A percentile compares a stretch with the other conserved stretches of the same genome.
Evolutionary conservation across 2,888 invertebrate genomes (phyloP).

Genomic region (Drosophila vallismaia): DNA sequence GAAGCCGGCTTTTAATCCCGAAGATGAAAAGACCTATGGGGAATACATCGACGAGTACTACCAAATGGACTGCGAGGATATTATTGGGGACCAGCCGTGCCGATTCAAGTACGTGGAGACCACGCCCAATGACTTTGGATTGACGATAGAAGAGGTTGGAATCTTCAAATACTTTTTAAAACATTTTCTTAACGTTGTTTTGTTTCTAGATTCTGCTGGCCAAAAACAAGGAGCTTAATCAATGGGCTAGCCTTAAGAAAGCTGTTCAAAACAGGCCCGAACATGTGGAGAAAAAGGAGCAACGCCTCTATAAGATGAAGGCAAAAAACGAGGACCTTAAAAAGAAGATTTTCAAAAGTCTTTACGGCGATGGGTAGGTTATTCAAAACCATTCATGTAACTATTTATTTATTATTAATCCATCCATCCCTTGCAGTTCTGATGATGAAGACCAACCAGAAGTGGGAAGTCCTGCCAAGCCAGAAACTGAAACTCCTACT

Average conservation of each 20-base stretch:
- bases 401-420: accelerated
- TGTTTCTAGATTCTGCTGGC: slow-evolving; percentile 91
- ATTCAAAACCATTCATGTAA: too few relatives aligned
- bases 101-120: slow-evolving; percentile 96
- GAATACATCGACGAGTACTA: slow-evolving; percentile 98
- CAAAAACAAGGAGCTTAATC: slow-evolving; percentile 96
- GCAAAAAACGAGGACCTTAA: slow-evolving; percentile 90
- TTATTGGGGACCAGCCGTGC: slow-evolving; percentile 95
- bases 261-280: slow-evolving; percentile 91
- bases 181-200: not conserved
- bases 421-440: slow-evolving; percentile 58
- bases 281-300: slow-evolving; percentile 91
- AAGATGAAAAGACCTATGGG: slow-evolving; percentile 89
- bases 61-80: slow-evolving; percentile 96
- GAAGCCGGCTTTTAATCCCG: slow-evolving; percentile 94
- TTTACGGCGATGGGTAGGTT: slow-evolving; percentile 85
- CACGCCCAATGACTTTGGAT: slow-evolving; percentile 95
- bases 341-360: slow-evolving; percentile 90
- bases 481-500: slow-evolving; percentile 1
- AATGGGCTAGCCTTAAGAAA: slow-evolving; percentile 97
- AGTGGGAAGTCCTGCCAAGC: slow-evolving; percentile 1
- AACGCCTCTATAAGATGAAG: slow-evolving; percentile 90
- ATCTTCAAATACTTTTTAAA: too few relatives aligned
- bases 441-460: slow-evolving; percentile 76
- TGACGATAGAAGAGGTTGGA: slow-evolving; percentile 93